These are phyloP conservation scores for Echinometra lucunter DNA, from an alignment of 53 echinoderm and acorn worm genomes.

Conservation along the genomic window DNA sequence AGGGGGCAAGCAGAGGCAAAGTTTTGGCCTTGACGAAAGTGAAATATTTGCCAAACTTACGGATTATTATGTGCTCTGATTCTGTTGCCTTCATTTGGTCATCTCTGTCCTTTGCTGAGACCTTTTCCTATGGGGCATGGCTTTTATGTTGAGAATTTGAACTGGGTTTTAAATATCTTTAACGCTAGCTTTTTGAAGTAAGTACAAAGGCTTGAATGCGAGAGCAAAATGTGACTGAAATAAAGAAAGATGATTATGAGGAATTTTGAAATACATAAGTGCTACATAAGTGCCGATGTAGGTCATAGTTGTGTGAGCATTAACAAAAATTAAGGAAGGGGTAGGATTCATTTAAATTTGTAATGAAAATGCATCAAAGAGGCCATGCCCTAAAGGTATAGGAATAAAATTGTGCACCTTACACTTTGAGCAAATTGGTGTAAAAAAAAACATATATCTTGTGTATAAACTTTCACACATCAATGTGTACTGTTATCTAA, in stretches of 20 bases:
- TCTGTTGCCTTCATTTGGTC: neutral
- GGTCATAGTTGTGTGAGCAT: neutral
- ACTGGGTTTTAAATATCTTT: neutral
- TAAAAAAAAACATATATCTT: neutral
- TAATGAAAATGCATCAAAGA: neutral
- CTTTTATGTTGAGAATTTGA: neutral
- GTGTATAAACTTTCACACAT: constrained; percentile 22
- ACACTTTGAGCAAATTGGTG: neutral
- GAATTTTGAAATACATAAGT: neutral
- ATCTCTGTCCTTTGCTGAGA: neutral
- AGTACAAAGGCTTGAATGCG: neutral
- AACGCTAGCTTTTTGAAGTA: too few species aligned
- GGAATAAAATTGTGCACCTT: neutral
- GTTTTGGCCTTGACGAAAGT: neutral
- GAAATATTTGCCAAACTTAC: constrained; percentile 16
- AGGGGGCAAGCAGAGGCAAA: neutral
- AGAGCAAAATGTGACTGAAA: neutral
- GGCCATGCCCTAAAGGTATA: neutral
- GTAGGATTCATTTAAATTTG: neutral
- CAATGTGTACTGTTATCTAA: constrained; percentile 37
- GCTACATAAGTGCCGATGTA: neutral
- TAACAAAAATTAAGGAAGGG: neutral
- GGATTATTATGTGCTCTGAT: neutral
- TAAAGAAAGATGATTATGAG: neutral
- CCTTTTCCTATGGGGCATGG: neutral